These are phyloP conservation scores for Ornithorhynchus anatinus DNA, from an alignment of 2,113 vertebrate genomes.

Conservation along the genomic window DNA sequence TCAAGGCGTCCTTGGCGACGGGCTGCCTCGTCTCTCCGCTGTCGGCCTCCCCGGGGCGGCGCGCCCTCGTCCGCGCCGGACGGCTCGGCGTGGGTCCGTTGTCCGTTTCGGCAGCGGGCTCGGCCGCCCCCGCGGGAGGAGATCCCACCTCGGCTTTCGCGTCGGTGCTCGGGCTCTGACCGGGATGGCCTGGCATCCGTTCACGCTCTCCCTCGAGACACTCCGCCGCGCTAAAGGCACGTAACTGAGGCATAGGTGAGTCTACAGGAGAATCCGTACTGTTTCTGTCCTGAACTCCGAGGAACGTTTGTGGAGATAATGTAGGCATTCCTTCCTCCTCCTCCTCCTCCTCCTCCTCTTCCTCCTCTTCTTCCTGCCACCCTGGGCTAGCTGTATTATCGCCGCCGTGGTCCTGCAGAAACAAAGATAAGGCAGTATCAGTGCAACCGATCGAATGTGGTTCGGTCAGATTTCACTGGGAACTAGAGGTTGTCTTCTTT, in stretches of 20 bases:
- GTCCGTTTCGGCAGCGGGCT: neutral
- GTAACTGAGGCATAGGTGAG: slow-evolving; percentile 53
- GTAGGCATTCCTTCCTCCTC: slow-evolving; percentile 67
- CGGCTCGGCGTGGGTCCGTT: fast-evolving
- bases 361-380: slow-evolving; percentile 33
- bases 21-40: neutral
- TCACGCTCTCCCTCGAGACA: slow-evolving; percentile 8
- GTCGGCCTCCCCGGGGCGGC: neutral
- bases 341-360: slow-evolving; percentile 48
- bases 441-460: no score
- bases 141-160: neutral
- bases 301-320: slow-evolving; percentile 56
- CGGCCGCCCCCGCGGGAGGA: neutral
- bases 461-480: no score
- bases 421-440: slow-evolving; percentile 23
- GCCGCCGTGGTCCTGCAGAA: slow-evolving; percentile 47
- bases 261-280: slow-evolving; percentile 43
- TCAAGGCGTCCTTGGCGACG: slow-evolving; percentile 34
- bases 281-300: slow-evolving; percentile 21
- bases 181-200: neutral
- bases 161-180: neutral
- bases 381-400: slow-evolving; percentile 2
- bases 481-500: no score
- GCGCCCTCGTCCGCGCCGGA: neutral
- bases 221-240: neutral